Evolutionary conservation across 2,888 invertebrate species (phyloP).

Genomic region (Aporophyla lueneburgensis): DNA sequence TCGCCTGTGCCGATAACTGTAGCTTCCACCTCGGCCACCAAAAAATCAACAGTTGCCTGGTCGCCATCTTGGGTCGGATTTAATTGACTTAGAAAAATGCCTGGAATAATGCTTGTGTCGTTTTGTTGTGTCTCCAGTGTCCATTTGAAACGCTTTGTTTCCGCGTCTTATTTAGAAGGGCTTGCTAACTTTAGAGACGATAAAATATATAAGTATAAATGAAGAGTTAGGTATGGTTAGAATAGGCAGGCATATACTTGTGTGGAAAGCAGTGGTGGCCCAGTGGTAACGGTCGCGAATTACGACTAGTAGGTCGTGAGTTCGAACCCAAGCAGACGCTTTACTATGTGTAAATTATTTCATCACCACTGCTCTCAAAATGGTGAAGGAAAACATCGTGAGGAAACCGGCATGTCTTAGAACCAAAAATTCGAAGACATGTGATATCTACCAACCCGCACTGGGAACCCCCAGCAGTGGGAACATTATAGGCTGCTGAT

Average conservation of each 20-base stretch:
- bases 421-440: no score
- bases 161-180: constrained; percentile 72
- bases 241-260: background rate
- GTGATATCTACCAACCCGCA: no score
- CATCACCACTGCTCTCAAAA: no score
- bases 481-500: no score
- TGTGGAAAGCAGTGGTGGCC: no score
- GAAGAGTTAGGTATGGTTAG: constrained; percentile 26
- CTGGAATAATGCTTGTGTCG: constrained; percentile 69
- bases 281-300: no score
- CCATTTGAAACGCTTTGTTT: constrained; percentile 77
- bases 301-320: no score
- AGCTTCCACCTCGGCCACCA: constrained; percentile 44
- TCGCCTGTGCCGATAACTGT: constrained; percentile 42
- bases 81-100: constrained; percentile 87
- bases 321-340: no score
- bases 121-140: constrained; percentile 76
- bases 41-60: constrained; percentile 60
- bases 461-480: no score
- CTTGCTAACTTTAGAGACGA: constrained; percentile 39
- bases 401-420: no score
- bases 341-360: no score
- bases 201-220: constrained; percentile 39
- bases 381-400: no score
- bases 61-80: constrained; percentile 81